Percentiles rank a stretch among this genome's conserved stretches.
phyloP scores from a whole-genome alignment of 2,797 vertebrate species.

The Coendou prehensilis region DNA sequence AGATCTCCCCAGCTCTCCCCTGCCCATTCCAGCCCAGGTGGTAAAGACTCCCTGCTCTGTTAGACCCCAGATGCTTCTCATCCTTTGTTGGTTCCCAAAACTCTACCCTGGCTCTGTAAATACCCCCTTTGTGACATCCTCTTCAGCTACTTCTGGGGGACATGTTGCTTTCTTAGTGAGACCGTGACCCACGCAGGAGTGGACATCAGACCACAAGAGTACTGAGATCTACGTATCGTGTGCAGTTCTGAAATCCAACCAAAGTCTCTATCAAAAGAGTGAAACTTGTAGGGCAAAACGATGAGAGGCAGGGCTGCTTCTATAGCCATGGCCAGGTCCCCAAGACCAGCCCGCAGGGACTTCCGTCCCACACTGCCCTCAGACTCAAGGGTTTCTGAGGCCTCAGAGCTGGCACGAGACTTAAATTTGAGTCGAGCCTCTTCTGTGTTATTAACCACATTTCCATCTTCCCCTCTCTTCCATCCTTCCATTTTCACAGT shows the following conservation, averaged over 20 bases:
- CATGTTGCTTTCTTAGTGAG: background rate
- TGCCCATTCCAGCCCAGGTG: background rate
- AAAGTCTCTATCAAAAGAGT: background rate
- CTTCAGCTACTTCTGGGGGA: background rate
- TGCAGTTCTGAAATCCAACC: background rate
- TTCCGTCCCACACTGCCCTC: too few relatives aligned
- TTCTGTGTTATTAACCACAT: too few relatives aligned
- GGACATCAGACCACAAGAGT: background rate
- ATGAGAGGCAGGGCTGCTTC: background rate
- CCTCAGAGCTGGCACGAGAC: background rate
- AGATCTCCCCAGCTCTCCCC: background rate
- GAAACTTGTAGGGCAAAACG: background rate
- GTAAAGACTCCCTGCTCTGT: background rate
- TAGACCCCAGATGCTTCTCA: background rate
- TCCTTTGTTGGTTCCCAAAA: background rate
- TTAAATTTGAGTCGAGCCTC: background rate
- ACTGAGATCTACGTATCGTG: background rate
- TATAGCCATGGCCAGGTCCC: rapidly evolving
- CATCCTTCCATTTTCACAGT: background rate
- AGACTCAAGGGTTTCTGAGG: background rate
- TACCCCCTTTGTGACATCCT: background rate
- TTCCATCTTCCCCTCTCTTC: too few relatives aligned
- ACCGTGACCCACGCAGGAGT: rapidly evolving
- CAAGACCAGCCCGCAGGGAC: background rate
- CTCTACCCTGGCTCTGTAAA: background rate